phyloP scores from a whole-genome alignment of 2,797 vertebrate genomes.

The Urophycis tenuis region DNA sequence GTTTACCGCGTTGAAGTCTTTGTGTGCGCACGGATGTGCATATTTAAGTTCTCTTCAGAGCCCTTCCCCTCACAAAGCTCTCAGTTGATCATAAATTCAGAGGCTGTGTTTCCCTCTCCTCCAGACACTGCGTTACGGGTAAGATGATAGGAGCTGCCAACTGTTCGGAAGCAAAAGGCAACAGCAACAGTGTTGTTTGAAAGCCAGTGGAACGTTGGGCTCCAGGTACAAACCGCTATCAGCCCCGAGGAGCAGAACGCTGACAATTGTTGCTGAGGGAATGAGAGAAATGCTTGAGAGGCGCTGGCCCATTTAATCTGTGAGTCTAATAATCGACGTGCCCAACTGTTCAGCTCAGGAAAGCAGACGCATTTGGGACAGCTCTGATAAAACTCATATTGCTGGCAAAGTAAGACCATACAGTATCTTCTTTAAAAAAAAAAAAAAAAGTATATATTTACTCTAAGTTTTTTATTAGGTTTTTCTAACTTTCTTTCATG shows the following conservation, averaged over 20 bases:
- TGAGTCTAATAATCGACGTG: slow-evolving; percentile 44
- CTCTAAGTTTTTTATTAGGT: no score
- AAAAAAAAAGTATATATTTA: no score
- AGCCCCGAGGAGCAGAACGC: slow-evolving; percentile 31
- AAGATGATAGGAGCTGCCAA: slow-evolving; percentile 49
- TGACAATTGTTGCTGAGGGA: slow-evolving; percentile 33
- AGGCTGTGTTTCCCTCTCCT: slow-evolving; percentile 37
- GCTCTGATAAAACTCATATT: not conserved
- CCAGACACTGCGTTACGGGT: slow-evolving; percentile 53
- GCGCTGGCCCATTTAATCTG: slow-evolving; percentile 41
- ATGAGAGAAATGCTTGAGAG: not conserved
- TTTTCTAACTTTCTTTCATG: not conserved
- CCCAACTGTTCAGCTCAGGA: not conserved
- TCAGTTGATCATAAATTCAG: slow-evolving; percentile 24
- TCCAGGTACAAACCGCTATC: slow-evolving; percentile 33
- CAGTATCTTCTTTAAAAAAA: no score
- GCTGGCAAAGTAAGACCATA: no score
- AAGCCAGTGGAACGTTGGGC: slow-evolving; percentile 56
- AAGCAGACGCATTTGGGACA: not conserved
- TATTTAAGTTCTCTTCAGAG: slow-evolving; percentile 38
- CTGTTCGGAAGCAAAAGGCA: slow-evolving; percentile 26
- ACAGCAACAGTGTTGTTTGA: slow-evolving; percentile 42
- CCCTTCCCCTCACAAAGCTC: slow-evolving; percentile 46
- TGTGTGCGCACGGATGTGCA: slow-evolving; percentile 22
- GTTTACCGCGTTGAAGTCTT: slow-evolving; percentile 27